phyloP scores from a whole-genome alignment of 1,140 invertebrate species.

The Eurosta solidaginis region DNA sequence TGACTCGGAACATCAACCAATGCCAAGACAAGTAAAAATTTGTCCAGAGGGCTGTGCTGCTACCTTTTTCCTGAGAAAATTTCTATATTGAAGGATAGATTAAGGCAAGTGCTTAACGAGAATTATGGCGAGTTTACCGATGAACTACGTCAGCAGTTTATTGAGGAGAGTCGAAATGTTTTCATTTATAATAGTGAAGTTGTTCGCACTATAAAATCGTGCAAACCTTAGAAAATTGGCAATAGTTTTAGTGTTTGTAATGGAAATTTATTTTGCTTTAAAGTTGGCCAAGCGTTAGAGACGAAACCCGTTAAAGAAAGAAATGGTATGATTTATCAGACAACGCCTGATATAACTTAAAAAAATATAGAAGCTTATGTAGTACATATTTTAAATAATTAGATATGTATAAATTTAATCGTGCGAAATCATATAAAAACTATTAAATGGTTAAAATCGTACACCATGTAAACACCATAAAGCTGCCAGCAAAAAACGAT shows the following conservation, averaged over 20 bases:
- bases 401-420: too few relatives aligned
- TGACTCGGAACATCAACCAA: constrained; percentile 45
- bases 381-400: too few relatives aligned
- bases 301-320: neutral
- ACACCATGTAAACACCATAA: too few relatives aligned
- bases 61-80: constrained; percentile 60
- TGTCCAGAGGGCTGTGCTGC: constrained; percentile 53
- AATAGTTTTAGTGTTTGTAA: constrained; percentile 43
- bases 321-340: neutral
- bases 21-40: constrained; percentile 52
- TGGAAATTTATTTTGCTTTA: constrained; percentile 49
- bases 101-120: constrained; percentile 71
- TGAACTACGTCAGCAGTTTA: constrained; percentile 69
- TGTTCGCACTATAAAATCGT: constrained; percentile 68
- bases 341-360: neutral
- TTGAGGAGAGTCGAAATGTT: constrained; percentile 78
- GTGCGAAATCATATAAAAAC: too few relatives aligned
- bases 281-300: constrained; percentile 41
- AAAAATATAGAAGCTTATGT: too few relatives aligned
- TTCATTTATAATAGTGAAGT: constrained; percentile 77
- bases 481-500: too few relatives aligned
- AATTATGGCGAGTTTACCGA: constrained; percentile 70
- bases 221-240: constrained; percentile 47
- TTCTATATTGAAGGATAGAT: constrained; percentile 67
- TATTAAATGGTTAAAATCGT: too few relatives aligned